These are phyloP conservation scores for Drosophila mettleri DNA, from an alignment of 2,888 invertebrate species.

Conservation along the genomic window DNA sequence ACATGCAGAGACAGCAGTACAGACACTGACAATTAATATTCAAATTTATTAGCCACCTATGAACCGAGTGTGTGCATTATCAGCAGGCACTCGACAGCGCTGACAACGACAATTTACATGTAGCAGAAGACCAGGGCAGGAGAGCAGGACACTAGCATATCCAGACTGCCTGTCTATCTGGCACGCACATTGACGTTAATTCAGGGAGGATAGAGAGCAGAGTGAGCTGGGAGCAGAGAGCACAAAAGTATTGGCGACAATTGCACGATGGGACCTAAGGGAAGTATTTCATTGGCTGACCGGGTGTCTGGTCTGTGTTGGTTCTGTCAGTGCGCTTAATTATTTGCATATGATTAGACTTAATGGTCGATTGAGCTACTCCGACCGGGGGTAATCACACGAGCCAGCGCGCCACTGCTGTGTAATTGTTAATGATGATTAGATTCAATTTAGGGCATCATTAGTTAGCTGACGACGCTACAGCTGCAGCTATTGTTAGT, in stretches of 20 bases:
- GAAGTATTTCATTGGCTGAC: constrained; percentile 81
- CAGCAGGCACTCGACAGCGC: constrained; percentile 68
- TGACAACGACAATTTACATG: constrained; percentile 44
- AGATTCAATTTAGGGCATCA: constrained; percentile 85
- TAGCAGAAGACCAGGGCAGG: constrained; percentile 3
- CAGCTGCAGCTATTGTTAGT: constrained; percentile 51
- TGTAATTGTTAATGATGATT: constrained; percentile 85
- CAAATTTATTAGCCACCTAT: constrained; percentile 84
- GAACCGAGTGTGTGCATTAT: constrained; percentile 84
- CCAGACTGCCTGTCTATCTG: constrained; percentile 48
- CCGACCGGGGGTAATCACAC: constrained; percentile 62
- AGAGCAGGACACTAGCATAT: constrained; percentile 11
- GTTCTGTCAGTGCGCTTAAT: constrained; percentile 78
- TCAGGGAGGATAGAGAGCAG: constrained; percentile 4
- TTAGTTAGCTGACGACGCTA: constrained; percentile 81
- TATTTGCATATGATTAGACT: constrained; percentile 84
- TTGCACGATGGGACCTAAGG: constrained; percentile 80
- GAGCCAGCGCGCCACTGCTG: constrained; percentile 62
- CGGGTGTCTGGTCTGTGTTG: constrained; percentile 26
- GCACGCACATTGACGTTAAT: constrained; percentile 44
- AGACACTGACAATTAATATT: constrained; percentile 83
- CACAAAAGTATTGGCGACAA: constrained; percentile 73
- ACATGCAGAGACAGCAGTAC: constrained; percentile 48
- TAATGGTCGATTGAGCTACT: constrained; percentile 69
- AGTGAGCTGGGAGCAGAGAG: constrained; percentile 7